Evolutionary conservation across 2,797 vertebrate genomes (phyloP), one percentile per base, ranked within the genome.

Genomic region (Oryzias dopingdopingensis): DNA sequence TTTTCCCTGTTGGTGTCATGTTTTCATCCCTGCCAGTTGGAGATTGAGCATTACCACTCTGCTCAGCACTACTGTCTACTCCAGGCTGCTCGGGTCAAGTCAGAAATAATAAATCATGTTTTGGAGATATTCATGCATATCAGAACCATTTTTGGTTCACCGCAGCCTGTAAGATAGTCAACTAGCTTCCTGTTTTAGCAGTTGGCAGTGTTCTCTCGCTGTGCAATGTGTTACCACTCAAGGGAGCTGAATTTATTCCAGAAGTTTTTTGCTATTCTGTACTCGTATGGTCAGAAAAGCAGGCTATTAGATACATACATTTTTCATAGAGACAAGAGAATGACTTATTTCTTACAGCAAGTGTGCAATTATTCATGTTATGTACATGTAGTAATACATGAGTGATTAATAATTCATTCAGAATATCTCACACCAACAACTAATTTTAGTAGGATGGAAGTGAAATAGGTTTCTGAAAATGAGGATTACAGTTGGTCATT

Each of bases 11-110:
- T 20, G 20, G 20, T 53, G 20, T 16, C 40, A 42, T 42, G 42
- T 53, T 53, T 41, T 6, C 52, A 24, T 20, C 20, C 17, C 15
- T 43, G 15, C 52, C 52, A 53, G 17, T 6, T 53, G 22, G 52
- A 53, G 52, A 40, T 53, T 4, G 20, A 24, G 41, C 52, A 37
- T 37, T 37, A 37, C 32, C 32, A 37, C 32, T 37, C 32, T 37
- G 32, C 32, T 37, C 32, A 37, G 32, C 32, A 37, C 32, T 37
- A 37, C 32, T 41, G 40, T 41, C 17, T 22, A 7, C 32, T 20
- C 6, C 17, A 20, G 32, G 50, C 7, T 23, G 4, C 20, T 15
- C 14, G 6, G 22, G 14, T 6, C 37, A 5, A 41, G 5, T 22
- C 50, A 14, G 4, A 52, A 41, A 16, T 18, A 42, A 14, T 15